phyloP scores from a whole-genome alignment of 2,888 invertebrate species.

The Craniophora ligustri region DNA sequence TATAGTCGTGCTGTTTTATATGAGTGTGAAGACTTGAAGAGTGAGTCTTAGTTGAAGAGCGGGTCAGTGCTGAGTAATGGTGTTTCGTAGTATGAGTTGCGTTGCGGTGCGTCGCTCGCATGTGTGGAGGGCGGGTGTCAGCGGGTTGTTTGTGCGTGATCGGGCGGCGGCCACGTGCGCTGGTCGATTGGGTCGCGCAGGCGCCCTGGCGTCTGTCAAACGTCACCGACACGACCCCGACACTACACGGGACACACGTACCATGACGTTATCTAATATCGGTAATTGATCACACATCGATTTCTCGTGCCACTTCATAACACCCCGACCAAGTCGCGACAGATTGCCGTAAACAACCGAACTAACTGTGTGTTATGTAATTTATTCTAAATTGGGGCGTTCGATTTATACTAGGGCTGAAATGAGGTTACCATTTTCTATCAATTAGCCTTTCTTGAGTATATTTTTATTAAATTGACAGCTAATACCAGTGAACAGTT shows the following conservation, averaged over 20 bases:
- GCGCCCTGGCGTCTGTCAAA: constrained; percentile 67
- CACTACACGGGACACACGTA: constrained; percentile 42
- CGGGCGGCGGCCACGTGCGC: constrained; percentile 73
- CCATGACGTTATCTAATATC: constrained; percentile 56
- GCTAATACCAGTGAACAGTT: background rate
- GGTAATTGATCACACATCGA: constrained; percentile 61
- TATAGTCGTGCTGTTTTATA: constrained; percentile 25
- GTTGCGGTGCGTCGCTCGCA: constrained; percentile 30
- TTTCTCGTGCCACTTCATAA: constrained; percentile 40
- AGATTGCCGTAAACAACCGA: constrained; percentile 35
- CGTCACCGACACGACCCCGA: constrained; percentile 59
- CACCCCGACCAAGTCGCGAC: constrained; percentile 35
- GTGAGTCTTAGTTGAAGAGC: constrained; percentile 37
- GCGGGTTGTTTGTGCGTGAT: constrained; percentile 66
- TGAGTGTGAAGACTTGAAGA: constrained; percentile 35
- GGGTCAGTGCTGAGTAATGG: constrained; percentile 33
- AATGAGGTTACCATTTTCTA: constrained; percentile 26
- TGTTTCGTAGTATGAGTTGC: constrained; percentile 39
- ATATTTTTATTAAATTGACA: too few species aligned
- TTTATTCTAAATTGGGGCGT: constrained; percentile 49
- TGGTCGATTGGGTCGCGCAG: constrained; percentile 81
- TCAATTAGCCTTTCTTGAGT: constrained; percentile 4
- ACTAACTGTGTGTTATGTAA: constrained; percentile 44
- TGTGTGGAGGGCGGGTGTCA: constrained; percentile 38
- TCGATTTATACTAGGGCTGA: constrained; percentile 10